Base-by-base conservation (phyloP, 2,888 invertebrate genomes). In the Phyllotreta striolata region DNA sequence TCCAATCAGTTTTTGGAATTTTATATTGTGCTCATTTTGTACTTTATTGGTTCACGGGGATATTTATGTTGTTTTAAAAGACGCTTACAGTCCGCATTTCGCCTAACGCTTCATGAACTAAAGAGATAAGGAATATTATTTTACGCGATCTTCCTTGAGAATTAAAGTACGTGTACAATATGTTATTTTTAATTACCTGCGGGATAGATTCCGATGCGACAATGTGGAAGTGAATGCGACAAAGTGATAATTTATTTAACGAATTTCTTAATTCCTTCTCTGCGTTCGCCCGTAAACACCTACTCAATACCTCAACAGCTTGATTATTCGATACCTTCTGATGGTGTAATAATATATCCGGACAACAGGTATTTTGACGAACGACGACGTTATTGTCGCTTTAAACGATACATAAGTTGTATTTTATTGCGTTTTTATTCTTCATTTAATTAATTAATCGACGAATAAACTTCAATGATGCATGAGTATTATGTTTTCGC, bases 1-100 rank as follows among this genome's bases (percentile, higher is more conserved):
- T 73, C 72, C 72, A 73, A 74, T 72, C 73, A 72, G 72, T 73
- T 74, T 73, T 70, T 68, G 66, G 69, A 73, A 70, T 72, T 73
- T 70, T 72, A 69, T 72, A 70, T 71, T 73, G 68, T 67, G 66
- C 70, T 67, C 67, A 68, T 71, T 73, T 68, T 69, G 69, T 66
- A 67, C 67, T 71, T 72, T 70, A 72, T 72, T 70, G 69, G 68
- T 70, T 70, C 68, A 66, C 63, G 62, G 39, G 57, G 64, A 62
- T 67, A 68, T 70, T 71, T 70, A 71, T 66, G 62, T 57, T 58
- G 51, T 63, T 70, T 67, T 69, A 66, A 67, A 59, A 55, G 62
- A 66, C 63, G 63, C 59, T 63, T 14, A 49, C 56, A 61, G 59
- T 66, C 64, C 60, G 55, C 56, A 59, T 60, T 64, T 60, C 47